These are phyloP conservation scores for Rosalia funebris DNA, from an alignment of 2,888 invertebrate genomes.

Conservation along the genomic window DNA sequence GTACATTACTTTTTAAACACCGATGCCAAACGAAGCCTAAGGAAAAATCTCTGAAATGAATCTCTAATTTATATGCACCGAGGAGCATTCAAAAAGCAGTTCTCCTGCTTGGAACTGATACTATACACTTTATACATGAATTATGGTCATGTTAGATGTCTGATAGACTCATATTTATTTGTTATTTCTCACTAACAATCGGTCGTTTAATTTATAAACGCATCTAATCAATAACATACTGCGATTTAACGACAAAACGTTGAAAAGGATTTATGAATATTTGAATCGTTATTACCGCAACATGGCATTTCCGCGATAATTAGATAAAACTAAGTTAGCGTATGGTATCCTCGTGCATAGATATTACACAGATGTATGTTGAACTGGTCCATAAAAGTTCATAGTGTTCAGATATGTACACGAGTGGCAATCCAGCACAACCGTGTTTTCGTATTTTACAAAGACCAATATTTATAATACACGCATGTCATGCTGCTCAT, in stretches of 20 bases:
- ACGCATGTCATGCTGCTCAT: too few species aligned
- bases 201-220: conserved; percentile 15
- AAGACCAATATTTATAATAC: too few species aligned
- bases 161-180: conserved; percentile 13
- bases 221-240: conserved; percentile 30
- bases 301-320: conserved; percentile 23
- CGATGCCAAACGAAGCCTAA: neutral
- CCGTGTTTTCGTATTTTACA: neutral
- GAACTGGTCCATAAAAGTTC: neutral
- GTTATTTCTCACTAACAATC: conserved; percentile 24
- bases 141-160: conserved; percentile 18
- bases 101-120: neutral
- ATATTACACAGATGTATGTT: neutral
- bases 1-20: neutral
- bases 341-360: neutral
- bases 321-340: conserved; percentile 18
- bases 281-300: conserved; percentile 19
- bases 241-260: conserved; percentile 29
- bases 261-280: conserved; percentile 27
- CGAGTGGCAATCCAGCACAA: neutral
- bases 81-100: neutral
- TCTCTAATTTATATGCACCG: neutral
- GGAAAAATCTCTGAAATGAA: neutral
- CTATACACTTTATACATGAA: neutral
- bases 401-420: neutral